Evolutionary conservation across 2,113 vertebrate species (phyloP), one percentile per base, ranked within the genome.

Genomic region (Lasiurus cinereus): DNA sequence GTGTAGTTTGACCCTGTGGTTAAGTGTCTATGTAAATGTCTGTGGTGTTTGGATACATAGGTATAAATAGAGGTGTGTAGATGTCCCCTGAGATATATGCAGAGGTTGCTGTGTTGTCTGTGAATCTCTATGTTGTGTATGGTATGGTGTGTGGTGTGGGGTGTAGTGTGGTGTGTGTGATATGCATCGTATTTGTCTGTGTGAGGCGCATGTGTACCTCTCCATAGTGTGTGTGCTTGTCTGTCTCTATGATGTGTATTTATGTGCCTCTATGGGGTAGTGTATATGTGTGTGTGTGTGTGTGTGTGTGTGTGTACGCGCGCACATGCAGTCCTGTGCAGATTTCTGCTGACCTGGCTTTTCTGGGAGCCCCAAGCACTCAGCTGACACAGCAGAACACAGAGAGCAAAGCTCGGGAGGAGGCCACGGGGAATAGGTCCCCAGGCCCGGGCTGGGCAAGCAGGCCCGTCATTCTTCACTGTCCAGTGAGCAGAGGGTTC

Each of bases 381-480:
- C 46, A 29, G 92, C 94, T 78, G 72, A 80, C 77, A 39, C 22
- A 62, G 92, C 88, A 82, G 24, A 83, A 13, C 1, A 0, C 67
- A 18, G 69, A 33, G 39, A 21, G 24, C 29, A 70, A 59, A 39
- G 48, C 79, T 72, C 59, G 1, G 72, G 46, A 64, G 43, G 62
- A 14, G 31, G 70, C 2, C 19, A 9, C 2, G 14, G 16, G 0
- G 11, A 14, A 48, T 2, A 0, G 0, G 10, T 31, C 74, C 78
- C 2, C 15, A 11, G 0, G 0, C 1, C n/a, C 64, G 1, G 24
- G 31, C 1, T 0, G n/a, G 85, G 67, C 43, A 64, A 56, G 1
- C 0, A 0, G 4, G 29, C 13, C 19, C 3, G 31, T 15, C 14
- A 1, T 14, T 48, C 12, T 0, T 22, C 2, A 4, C 5, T 36